phyloP scores from a whole-genome alignment of 2,888 invertebrate genomes.

The Eledona agricola region DNA sequence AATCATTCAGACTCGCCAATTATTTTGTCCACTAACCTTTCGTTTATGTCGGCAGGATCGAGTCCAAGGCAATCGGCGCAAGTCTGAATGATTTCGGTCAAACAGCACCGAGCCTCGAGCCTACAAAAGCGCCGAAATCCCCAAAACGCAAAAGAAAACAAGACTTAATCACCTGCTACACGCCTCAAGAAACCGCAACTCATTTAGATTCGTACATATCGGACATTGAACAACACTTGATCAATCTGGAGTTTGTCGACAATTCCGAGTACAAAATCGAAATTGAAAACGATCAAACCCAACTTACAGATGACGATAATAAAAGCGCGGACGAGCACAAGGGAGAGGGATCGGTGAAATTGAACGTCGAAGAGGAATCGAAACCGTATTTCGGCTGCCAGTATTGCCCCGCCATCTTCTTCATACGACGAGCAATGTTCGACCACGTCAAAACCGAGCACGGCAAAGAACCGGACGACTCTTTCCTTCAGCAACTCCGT shows the following conservation, averaged over 20 bases:
- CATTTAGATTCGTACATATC: conserved; percentile 25
- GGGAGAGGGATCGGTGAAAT: conserved; percentile 5
- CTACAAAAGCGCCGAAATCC: conserved; percentile 24
- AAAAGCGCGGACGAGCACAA: conserved; percentile 3
- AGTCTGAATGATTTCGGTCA: conserved; percentile 54
- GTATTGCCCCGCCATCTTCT: conserved; percentile 51
- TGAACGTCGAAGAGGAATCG: conserved; percentile 15
- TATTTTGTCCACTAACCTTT: conserved; percentile 14
- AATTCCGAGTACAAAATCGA: conserved; percentile 32
- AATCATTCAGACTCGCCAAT: conserved; percentile 46
- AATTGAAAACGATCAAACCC: conserved; percentile 20
- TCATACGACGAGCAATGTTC: conserved; percentile 49
- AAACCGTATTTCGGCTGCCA: conserved; percentile 48
- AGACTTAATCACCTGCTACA: conserved; percentile 15
- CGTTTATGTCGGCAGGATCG: conserved; percentile 30
- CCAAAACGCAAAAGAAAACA: conserved; percentile 31
- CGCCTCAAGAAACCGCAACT: conserved; percentile 6
- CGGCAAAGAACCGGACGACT: conserved; percentile 34
- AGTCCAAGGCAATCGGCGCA: conserved; percentile 44
- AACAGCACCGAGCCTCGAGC: conserved; percentile 24
- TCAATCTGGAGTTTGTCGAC: conserved; percentile 19
- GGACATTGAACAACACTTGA: conserved; percentile 34
- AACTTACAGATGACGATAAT: conserved; percentile 17
- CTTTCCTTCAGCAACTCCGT: conserved; percentile 4
- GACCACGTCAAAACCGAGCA: conserved; percentile 51